These are phyloP conservation scores for Naja naja DNA, from an alignment of 2,113 vertebrate genomes.

Conservation along the genomic window DNA sequence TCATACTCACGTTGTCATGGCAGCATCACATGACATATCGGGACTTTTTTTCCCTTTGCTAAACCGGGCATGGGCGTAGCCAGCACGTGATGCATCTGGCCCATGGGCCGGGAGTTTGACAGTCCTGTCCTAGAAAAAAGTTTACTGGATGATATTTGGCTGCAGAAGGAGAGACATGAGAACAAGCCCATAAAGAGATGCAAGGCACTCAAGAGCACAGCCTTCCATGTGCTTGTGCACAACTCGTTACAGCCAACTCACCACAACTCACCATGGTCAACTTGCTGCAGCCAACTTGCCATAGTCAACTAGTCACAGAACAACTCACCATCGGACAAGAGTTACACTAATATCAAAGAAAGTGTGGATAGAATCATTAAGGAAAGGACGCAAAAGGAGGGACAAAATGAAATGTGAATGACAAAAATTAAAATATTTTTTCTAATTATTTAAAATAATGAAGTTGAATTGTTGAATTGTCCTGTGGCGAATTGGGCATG, in stretches of 20 bases:
- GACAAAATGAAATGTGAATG: not conserved
- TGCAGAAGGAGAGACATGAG: not conserved
- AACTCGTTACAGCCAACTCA: not conserved
- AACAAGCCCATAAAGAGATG: constrained; percentile 54
- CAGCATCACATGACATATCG: too few relatives aligned
- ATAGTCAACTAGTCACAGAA: not conserved
- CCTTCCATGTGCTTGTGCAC: constrained; percentile 61
- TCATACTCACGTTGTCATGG: too few relatives aligned
- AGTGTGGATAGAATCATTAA: not conserved
- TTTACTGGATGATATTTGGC: not conserved
- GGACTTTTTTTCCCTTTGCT: too few relatives aligned
- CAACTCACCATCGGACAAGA: not conserved
- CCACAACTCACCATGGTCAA: not conserved
- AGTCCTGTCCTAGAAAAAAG: not conserved
- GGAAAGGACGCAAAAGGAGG: not conserved
- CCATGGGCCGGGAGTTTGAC: too few relatives aligned
- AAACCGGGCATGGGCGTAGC: too few relatives aligned
- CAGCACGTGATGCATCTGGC: too few relatives aligned
- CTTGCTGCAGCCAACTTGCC: not conserved
- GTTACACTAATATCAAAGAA: not conserved
- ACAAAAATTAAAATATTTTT: not conserved
- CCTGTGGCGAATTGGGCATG: not conserved
- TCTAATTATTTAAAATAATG: not conserved
- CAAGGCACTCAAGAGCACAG: constrained; percentile 62
- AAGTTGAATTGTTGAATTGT: not conserved